Percentiles rank a stretch among this genome's conserved stretches.
phyloP scores from a whole-genome alignment of 2,113 vertebrate species.

The Phalacrocorax pelagicus region DNA sequence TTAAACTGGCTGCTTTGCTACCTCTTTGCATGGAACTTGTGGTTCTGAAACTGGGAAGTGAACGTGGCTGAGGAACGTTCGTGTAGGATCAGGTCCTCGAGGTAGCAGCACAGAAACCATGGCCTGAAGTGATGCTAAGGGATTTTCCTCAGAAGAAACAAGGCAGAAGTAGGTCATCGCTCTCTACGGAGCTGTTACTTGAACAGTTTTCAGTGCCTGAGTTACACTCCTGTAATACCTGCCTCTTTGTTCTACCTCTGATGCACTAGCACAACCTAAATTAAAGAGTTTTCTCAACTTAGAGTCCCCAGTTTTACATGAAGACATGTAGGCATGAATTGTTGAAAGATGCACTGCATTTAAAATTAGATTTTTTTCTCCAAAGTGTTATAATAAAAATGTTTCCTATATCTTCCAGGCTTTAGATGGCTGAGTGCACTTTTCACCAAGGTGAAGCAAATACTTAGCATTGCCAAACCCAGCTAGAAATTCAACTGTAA shows the following conservation, averaged over 20 bases:
- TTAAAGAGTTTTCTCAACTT: not conserved
- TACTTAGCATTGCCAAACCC: not conserved
- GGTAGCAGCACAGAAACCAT: not conserved
- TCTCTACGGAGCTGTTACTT: not conserved
- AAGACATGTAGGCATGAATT: not conserved
- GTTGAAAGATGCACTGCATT: not conserved
- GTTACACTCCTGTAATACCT: not conserved
- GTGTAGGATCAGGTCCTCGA: not conserved
- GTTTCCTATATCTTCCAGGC: not conserved
- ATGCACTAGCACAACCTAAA: not conserved
- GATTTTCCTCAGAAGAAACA: slow-evolving; percentile 1
- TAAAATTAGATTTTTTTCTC: not conserved
- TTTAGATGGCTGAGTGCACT: not conserved
- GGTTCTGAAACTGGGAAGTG: not conserved
- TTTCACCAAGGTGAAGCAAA: not conserved
- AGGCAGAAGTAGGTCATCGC: not conserved
- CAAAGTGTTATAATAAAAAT: not conserved
- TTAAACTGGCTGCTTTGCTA: not conserved
- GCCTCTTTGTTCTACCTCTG: not conserved
- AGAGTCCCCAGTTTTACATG: not conserved
- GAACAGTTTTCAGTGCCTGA: not conserved
- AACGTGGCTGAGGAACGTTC: not conserved
- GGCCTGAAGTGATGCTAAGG: not conserved
- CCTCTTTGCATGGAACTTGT: not conserved
- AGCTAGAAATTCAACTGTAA: not conserved